phyloP scores from a whole-genome alignment of 2,888 invertebrate genomes.

The Cerastis rubricosa region DNA sequence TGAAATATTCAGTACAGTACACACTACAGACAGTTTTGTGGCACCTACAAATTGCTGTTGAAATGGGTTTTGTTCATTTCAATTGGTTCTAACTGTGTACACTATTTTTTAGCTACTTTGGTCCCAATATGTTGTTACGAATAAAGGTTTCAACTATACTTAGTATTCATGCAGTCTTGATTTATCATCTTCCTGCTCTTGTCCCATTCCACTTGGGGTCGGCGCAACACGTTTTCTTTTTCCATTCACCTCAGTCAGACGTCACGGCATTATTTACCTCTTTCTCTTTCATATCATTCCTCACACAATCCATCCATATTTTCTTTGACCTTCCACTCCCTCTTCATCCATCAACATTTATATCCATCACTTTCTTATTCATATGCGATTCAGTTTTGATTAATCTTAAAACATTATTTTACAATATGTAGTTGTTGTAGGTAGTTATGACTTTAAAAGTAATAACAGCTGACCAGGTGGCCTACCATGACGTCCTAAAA shows the following conservation, averaged over 20 bases:
- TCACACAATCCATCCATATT: too few species aligned
- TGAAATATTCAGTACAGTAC: slow-evolving; percentile 61
- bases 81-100: slow-evolving; percentile 40
- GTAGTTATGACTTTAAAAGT: too few species aligned
- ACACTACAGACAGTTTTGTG: slow-evolving; percentile 57
- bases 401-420: neutral
- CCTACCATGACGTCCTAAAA: too few species aligned
- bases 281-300: too few species aligned
- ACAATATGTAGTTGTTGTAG: neutral
- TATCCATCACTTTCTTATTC: too few species aligned
- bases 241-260: too few species aligned
- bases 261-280: too few species aligned
- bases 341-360: too few species aligned
- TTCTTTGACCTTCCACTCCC: too few species aligned
- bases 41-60: slow-evolving; percentile 60
- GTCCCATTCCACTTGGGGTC: too few species aligned
- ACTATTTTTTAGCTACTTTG: slow-evolving; percentile 2
- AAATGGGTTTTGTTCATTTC: slow-evolving; percentile 56
- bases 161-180: neutral
- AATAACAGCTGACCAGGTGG: too few species aligned
- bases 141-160: neutral
- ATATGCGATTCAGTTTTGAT: neutral
- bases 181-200: neutral
- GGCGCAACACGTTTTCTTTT: too few species aligned
- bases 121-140: neutral